A percentile compares a stretch with the other conserved stretches of the same genome.
These are phyloP conservation scores for Ctena decussata DNA, from an alignment of 2,888 invertebrate genomes.

Conservation along the genomic window DNA sequence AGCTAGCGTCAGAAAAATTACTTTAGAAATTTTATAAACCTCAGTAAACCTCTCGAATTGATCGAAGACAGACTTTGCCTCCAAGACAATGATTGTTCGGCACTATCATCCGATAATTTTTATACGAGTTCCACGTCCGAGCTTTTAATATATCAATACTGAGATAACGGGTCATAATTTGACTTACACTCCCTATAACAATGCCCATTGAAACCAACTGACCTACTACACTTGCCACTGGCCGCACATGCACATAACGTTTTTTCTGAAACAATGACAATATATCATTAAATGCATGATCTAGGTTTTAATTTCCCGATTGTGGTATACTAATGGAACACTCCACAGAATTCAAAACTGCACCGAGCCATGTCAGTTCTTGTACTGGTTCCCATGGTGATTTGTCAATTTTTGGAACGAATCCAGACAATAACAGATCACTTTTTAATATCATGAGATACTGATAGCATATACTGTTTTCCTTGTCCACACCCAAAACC, in stretches of 20 bases:
- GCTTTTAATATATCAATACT: neutral
- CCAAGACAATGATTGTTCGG: neutral
- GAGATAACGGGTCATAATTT: neutral
- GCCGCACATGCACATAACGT: neutral
- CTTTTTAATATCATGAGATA: neutral
- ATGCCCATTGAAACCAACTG: neutral
- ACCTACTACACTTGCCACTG: neutral
- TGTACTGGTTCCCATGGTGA: neutral
- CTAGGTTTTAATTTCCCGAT: neutral
- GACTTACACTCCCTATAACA: neutral
- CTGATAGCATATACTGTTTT: neutral
- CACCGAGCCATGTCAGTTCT: neutral
- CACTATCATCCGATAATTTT: neutral
- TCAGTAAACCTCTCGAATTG: neutral
- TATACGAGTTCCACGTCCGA: neutral
- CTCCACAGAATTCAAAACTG: neutral
- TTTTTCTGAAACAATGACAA: neutral
- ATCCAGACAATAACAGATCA: neutral
- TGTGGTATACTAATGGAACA: neutral
- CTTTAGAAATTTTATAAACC: neutral
- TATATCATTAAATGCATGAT: neutral
- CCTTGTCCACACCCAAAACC: conserved; percentile 30
- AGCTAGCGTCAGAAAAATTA: neutral
- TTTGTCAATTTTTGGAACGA: neutral
- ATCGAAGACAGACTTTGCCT: neutral